Base-by-base conservation (phyloP, 2,797 vertebrate species). In the Enteromius argenteus region DNA sequence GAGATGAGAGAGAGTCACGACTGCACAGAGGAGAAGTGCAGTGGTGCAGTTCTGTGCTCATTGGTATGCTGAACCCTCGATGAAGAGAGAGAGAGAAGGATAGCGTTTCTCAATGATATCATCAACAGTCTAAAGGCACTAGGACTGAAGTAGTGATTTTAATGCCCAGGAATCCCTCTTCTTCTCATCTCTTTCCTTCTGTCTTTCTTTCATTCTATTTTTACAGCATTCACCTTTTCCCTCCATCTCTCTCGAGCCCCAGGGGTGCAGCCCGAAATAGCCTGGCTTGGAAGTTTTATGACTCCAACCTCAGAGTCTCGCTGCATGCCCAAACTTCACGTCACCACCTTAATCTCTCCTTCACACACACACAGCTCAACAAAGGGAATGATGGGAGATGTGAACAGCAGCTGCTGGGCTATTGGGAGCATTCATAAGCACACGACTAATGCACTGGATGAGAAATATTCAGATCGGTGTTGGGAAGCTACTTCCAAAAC, bases 91-190 rank as follows among this genome's bases (percentile, higher is more conserved):
- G 83, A 87, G 77, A 84, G 85, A 86, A 88, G 90, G 88, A 87
- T 87, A 89, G 87, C 92, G 69, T 84, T 86, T 84, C 49, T 81
- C 77, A 88, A 89, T 89, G 42, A 44, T 44, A 44, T 72, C 60
- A 85, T 74, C 76, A 87, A 74, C 71, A 83, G 32, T 66, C 37
- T 71, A 67, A 72, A 44, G 75, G 39, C 39, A 67, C 39, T 37
- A 87, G 77, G 77, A 37, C 60, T 51, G 78, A 83, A 72, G 71
- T 53, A 75, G 42, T 46, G 19, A 17, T 17, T 85, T 89, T 92
- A 91, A 93, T 91, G 92, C 87, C 89, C 87, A 93, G 91, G 91
- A 89, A 94, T 92, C 84, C 91, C 92, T 62, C 42, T 53, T 60
- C 37, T 67, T 53, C 56, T 49, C 39, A 44, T 80, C 46, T 80